A percentile compares a stretch with the other conserved stretches of the same genome.
These are phyloP conservation scores for Meteorus colon DNA, from an alignment of 2,888 invertebrate species.

Conservation along the genomic window DNA sequence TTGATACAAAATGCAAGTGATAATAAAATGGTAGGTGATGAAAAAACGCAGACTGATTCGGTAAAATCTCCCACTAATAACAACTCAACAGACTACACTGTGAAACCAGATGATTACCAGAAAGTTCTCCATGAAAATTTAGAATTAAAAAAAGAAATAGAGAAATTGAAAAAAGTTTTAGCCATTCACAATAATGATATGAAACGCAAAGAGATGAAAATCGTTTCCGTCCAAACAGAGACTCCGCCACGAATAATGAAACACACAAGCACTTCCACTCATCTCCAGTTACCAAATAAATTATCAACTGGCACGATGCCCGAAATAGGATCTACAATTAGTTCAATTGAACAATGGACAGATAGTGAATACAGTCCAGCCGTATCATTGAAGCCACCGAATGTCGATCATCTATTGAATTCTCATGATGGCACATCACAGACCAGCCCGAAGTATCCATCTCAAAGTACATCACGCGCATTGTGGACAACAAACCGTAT, in stretches of 20 bases:
- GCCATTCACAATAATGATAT: conserved; percentile 38
- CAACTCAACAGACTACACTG: conserved; percentile 56
- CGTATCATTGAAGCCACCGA: conserved; percentile 63
- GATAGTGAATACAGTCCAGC: conserved; percentile 62
- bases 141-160: conserved; percentile 53
- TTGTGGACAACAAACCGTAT: conserved; percentile 69
- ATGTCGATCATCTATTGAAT: conserved; percentile 57
- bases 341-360: conserved; percentile 66
- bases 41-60: conserved; percentile 51
- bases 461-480: conserved; percentile 60
- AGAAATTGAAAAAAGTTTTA: conserved; percentile 53
- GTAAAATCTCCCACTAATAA: conserved; percentile 56
- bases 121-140: conserved; percentile 62
- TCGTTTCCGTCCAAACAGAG: conserved; percentile 63
- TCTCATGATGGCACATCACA: conserved; percentile 60
- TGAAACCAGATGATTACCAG: conserved; percentile 60
- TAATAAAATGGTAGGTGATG: conserved; percentile 48
- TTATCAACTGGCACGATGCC: conserved; percentile 48
- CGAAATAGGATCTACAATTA: conserved; percentile 59
- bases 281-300: conserved; percentile 47
- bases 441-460: conserved; percentile 44
- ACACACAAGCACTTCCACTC: conserved; percentile 31
- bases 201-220: conserved; percentile 54
- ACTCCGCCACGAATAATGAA: conserved; percentile 12
- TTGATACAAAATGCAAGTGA: conserved; percentile 53